Evolutionary conservation across 2,888 invertebrate species (phyloP).

Genomic region (Pherbina coryleti): DNA sequence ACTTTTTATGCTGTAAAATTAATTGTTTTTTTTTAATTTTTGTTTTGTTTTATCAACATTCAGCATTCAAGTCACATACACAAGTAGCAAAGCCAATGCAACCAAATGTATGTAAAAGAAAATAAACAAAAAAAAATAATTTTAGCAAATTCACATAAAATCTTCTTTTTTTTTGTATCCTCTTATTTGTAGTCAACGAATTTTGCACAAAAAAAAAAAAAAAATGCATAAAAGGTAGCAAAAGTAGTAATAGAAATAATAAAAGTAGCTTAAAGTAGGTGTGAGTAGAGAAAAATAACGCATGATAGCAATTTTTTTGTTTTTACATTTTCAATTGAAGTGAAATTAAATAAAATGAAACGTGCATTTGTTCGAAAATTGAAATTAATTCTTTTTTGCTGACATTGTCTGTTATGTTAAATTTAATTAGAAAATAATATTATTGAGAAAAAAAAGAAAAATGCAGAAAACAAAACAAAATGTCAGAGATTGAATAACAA

Average conservation of each 20-base stretch:
- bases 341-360: neutral
- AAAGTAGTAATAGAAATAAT: constrained; percentile 2
- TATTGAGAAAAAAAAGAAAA: neutral
- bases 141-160: constrained; percentile 17
- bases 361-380: constrained; percentile 14
- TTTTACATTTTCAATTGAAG: neutral
- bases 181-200: constrained; percentile 10
- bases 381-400: constrained; percentile 4
- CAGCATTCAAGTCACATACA: constrained; percentile 42
- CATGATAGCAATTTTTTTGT: constrained; percentile 7
- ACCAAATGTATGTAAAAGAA: constrained; percentile 30
- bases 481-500: neutral
- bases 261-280: neutral
- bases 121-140: neutral
- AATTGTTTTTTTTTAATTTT: constrained; percentile 1
- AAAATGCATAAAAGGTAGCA: constrained; percentile 7
- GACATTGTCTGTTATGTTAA: neutral
- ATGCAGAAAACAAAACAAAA: neutral
- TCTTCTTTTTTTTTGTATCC: constrained; percentile 7
- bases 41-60: constrained; percentile 44
- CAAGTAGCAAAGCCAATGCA: constrained; percentile 38
- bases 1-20: constrained; percentile 16
- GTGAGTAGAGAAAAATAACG: constrained; percentile 11
- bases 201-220: neutral
- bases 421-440: neutral